Conservation (phyloP, 2,888 invertebrate genomes). For the Parascotia fuliginaria region DNA sequence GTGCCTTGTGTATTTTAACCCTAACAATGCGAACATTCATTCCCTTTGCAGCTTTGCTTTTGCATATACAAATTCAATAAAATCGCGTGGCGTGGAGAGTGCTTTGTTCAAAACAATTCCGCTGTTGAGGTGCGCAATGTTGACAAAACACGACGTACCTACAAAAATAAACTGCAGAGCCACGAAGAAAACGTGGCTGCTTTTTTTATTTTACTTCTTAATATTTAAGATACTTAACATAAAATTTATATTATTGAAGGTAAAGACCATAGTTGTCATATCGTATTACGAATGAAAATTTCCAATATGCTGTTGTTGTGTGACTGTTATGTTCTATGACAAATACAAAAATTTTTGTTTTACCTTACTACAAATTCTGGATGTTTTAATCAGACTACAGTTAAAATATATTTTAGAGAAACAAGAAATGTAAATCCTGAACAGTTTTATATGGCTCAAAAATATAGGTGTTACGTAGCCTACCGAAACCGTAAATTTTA, state of each 20-base stretch:
- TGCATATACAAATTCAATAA: constrained; percentile 39
- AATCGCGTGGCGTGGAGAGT: constrained; percentile 38
- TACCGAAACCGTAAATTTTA: too few species aligned
- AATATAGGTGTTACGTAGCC: too few species aligned
- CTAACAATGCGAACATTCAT: constrained; percentile 18
- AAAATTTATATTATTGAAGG: too few species aligned
- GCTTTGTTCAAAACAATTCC: constrained; percentile 35
- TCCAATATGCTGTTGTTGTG: constrained; percentile 23
- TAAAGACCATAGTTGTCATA: background rate
- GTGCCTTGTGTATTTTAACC: constrained; percentile 7
- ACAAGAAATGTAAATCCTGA: too few species aligned
- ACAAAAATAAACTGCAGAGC: constrained; percentile 15
- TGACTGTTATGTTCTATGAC: too few species aligned
- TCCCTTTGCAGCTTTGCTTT: constrained; percentile 27
- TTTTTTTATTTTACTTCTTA: background rate
- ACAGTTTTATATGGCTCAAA: too few species aligned
- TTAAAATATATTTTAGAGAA: too few species aligned
- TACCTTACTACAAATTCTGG: too few species aligned
- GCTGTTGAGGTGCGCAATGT: constrained; percentile 16
- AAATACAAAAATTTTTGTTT: too few species aligned
- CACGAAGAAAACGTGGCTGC: background rate
- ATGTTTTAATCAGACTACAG: constrained; percentile 1
- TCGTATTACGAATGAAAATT: constrained; percentile 21
- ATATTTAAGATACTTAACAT: background rate
- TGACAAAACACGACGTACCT: constrained; percentile 21